Evolutionary conservation across 2,113 vertebrate genomes (phyloP), one percentile per base, ranked within the genome.

Genomic region (Catharus minimus): DNA sequence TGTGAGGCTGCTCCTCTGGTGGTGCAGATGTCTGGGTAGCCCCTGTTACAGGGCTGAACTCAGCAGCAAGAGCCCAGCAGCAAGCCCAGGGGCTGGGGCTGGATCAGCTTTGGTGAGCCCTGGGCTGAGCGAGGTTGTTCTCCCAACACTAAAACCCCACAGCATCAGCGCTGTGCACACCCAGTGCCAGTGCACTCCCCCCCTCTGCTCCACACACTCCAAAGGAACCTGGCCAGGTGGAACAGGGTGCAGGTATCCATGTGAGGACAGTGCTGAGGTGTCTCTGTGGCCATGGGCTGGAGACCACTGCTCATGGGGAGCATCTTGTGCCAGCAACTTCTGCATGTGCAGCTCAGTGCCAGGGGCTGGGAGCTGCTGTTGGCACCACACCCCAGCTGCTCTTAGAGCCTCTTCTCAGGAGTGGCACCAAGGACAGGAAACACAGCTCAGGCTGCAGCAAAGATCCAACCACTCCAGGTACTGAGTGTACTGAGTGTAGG

Each of bases 81-180:
- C 56, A 6, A 57, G 1, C 61, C 21, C 11, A 3, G 19, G 47
- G 44, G 44, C 17, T 21, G 61, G 39, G 65, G 22, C 8, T 78
- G 21, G 10, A 44, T 33, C 53, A 36, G 38, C 71, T 72, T 26
- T 33, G 39, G 9, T 5, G 44, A 74, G 61, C 26, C 58, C 33
- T 2, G 0, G 62, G 28, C 33, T 57, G 71, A 10, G 30, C 2
- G 0, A 41, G 21, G 24, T 2, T 32, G 49, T 56, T 8, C 44
- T 52, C 41, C 57, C 4, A 78, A 50, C 86, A 85, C 74, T 64
- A 46, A 60, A 68, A 32, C 38, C 66, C 0, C 5, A 4, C 19
- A 50, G n/a, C 0, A 0, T 17, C 50, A 60, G 23, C 2, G 0
- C 0, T 44, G 52, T 0, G 13, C 21, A 4, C 16, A 33, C 5